Evolutionary conservation across 2,113 vertebrate species (phyloP).

Genomic region (Chascanopsetta lugubris): DNA sequence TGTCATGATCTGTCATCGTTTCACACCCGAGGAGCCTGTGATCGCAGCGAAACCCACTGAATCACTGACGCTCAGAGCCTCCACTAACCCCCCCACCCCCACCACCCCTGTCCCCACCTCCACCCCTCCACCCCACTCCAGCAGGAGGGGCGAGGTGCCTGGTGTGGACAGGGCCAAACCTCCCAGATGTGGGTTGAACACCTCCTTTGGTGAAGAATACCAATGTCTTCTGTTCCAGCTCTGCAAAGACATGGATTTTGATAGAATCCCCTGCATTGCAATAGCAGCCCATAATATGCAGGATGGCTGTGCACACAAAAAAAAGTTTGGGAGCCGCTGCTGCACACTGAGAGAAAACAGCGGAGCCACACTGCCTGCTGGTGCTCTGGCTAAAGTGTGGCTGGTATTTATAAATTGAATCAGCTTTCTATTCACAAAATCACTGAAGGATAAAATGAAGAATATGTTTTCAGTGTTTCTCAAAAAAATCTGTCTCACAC

Average conservation of each 20-base stretch:
- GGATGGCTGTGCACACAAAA: conserved; percentile 6
- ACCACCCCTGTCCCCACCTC: too few species aligned
- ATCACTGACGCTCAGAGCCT: background rate
- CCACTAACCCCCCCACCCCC: too few species aligned
- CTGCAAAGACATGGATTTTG: background rate
- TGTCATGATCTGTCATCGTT: conserved; percentile 57
- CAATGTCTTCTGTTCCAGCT: background rate
- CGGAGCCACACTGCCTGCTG: too few species aligned
- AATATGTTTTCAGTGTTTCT: background rate
- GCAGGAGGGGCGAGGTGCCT: background rate
- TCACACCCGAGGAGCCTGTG: conserved; percentile 37
- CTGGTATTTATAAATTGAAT: background rate
- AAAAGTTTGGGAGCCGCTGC: conserved; percentile 22
- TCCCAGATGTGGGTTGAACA: background rate
- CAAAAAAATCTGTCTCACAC: background rate
- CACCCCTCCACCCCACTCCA: conserved; percentile 5
- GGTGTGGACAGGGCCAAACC: background rate
- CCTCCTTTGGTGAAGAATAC: background rate
- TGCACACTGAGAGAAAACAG: background rate
- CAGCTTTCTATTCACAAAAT: background rate
- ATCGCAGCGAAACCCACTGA: conserved; percentile 26
- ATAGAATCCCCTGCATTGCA: background rate
- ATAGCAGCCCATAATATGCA: background rate
- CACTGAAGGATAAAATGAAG: too few species aligned
- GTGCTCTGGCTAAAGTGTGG: too few species aligned